Conservation (phyloP, 2,888 invertebrate genomes). For the Gortyna flavago region DNA sequence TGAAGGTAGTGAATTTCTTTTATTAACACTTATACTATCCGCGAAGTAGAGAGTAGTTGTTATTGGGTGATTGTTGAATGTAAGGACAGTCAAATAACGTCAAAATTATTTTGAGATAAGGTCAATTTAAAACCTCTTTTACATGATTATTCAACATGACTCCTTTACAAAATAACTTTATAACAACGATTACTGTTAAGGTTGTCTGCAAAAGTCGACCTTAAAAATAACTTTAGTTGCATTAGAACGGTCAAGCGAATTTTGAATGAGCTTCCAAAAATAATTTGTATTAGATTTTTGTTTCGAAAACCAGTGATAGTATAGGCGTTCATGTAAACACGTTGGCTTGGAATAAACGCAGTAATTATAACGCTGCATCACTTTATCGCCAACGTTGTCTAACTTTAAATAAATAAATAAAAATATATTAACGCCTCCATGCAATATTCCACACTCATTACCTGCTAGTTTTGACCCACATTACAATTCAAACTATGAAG, state of each 20-base stretch:
- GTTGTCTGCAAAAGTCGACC: not conserved
- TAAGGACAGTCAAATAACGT: too few species aligned
- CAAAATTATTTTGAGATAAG: not conserved
- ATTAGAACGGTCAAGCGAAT: not conserved
- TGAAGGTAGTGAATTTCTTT: not conserved
- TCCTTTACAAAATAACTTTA: not conserved
- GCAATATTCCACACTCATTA: not conserved
- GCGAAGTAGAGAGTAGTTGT: not conserved
- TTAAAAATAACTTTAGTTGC: not conserved
- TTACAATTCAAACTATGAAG: conserved; percentile 18
- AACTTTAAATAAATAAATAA: not conserved
- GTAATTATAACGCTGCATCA: not conserved
- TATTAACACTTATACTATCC: not conserved
- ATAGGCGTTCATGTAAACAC: not conserved
- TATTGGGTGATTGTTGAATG: not conserved
- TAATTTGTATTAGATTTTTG: not conserved
- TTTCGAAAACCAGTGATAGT: not conserved
- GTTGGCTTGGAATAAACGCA: not conserved
- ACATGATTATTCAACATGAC: not conserved
- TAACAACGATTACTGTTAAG: too few species aligned
- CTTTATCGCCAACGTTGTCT: not conserved
- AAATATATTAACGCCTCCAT: not conserved
- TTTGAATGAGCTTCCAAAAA: not conserved
- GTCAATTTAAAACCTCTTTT: not conserved
- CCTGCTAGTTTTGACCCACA: conserved; percentile 26